Conservation (phyloP, 2,888 invertebrate genomes). For the Punctoribates punctum region DNA sequence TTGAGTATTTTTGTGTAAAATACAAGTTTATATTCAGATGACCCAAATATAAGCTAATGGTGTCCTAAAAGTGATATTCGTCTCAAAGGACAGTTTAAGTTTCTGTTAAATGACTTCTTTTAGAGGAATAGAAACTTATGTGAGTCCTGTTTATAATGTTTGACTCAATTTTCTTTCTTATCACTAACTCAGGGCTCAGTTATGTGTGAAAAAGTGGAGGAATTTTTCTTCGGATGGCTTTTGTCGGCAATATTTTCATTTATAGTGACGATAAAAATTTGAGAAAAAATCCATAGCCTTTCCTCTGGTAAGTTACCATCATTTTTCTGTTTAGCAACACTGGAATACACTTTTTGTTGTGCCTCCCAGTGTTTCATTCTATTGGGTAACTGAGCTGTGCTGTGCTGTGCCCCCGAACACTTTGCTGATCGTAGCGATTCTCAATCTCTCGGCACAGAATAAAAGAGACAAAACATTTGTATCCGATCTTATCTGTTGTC, state of each 20-base stretch:
- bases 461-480: not conserved
- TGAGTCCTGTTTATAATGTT: not conserved
- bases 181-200: no score
- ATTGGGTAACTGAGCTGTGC: no score
- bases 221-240: no score
- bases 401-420: no score
- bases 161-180: not conserved
- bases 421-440: not conserved
- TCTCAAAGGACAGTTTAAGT: conserved; percentile 13
- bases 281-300: no score
- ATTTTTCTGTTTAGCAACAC: no score
- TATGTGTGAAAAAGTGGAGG: no score
- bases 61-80: conserved; percentile 11
- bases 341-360: no score
- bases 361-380: no score
- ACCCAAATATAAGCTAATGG: conserved; percentile 23
- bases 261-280: no score
- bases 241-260: no score
- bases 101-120: conserved; percentile 21
- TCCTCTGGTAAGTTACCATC: no score
- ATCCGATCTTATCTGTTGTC: conserved; percentile 7
- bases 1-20: not conserved
- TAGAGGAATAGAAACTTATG: not conserved
- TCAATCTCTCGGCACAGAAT: not conserved
- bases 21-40: conserved; percentile 5